These are phyloP conservation scores for Campylomormyrus numenius DNA, from an alignment of 2,113 vertebrate genomes.

Conservation along the genomic window DNA sequence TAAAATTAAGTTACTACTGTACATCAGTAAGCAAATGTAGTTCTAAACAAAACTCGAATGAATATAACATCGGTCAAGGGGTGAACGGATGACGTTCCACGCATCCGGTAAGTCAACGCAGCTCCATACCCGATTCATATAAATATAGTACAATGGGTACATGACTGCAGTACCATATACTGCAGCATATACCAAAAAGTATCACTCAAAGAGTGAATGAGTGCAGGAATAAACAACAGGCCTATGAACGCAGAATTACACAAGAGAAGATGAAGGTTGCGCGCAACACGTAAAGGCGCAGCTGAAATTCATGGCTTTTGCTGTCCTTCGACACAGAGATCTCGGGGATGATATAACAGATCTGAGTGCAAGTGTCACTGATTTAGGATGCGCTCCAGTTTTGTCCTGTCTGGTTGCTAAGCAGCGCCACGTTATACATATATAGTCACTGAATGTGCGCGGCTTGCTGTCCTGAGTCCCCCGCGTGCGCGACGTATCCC, in stretches of 20 bases:
- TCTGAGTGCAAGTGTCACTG: constrained; percentile 35
- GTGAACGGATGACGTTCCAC: background rate
- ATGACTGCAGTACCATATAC: background rate
- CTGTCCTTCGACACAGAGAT: constrained; percentile 12
- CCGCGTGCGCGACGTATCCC: background rate
- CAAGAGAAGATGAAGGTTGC: background rate
- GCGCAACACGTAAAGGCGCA: background rate
- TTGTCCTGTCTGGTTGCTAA: constrained; percentile 61
- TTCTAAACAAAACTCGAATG: background rate
- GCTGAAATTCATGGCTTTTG: background rate
- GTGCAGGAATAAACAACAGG: background rate
- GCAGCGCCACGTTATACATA: constrained; percentile 49
- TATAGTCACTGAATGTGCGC: constrained; percentile 33
- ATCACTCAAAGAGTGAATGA: background rate
- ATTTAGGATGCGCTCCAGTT: constrained; percentile 40
- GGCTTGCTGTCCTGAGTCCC: constrained; percentile 23
- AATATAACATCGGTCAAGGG: background rate
- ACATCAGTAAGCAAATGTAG: background rate
- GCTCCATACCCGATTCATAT: background rate
- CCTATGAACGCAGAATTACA: background rate
- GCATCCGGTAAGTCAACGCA: background rate
- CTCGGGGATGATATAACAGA: constrained; percentile 35
- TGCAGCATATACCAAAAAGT: background rate
- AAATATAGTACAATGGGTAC: background rate
- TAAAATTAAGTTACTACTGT: background rate